Evolutionary conservation across 1,140 invertebrate genomes (phyloP).

Genomic region (Rhagoletis pomonella): DNA sequence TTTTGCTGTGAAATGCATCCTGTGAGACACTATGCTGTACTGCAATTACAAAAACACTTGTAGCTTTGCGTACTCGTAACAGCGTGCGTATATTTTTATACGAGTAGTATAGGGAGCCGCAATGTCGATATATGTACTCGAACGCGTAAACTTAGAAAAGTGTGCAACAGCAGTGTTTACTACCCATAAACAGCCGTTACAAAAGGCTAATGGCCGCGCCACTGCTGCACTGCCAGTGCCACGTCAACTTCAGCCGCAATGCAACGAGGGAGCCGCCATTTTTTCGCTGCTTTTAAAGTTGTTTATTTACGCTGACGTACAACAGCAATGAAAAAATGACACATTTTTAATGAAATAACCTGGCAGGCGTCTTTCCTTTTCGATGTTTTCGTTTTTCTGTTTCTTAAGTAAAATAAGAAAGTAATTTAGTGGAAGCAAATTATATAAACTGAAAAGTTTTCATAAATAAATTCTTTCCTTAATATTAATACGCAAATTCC

Average conservation of each 20-base stretch:
- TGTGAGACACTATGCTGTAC: neutral
- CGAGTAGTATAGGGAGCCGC: too few relatives aligned
- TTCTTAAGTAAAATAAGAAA: too few relatives aligned
- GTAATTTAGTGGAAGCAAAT: too few relatives aligned
- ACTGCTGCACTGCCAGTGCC: neutral
- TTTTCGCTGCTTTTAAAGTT: neutral
- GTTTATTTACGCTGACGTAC: neutral
- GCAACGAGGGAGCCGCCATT: neutral
- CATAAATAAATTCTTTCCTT: too few relatives aligned
- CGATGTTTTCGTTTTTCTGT: too few relatives aligned
- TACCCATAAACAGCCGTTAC: neutral
- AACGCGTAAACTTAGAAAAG: neutral
- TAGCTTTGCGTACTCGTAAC: too few relatives aligned
- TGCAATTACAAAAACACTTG: conserved; percentile 8
- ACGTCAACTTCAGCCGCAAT: neutral
- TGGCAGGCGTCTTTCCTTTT: too few relatives aligned
- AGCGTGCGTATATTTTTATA: too few relatives aligned
- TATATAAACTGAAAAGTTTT: too few relatives aligned
- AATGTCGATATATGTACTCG: neutral
- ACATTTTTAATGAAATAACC: neutral
- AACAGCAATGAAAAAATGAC: neutral
- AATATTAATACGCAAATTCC: too few relatives aligned
- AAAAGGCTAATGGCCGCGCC: conserved; percentile 33
- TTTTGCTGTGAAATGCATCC: neutral
- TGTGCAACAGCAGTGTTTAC: conserved; percentile 15